phyloP scores from a whole-genome alignment of 2,113 vertebrate genomes.

The Muntiacus reevesi region DNA sequence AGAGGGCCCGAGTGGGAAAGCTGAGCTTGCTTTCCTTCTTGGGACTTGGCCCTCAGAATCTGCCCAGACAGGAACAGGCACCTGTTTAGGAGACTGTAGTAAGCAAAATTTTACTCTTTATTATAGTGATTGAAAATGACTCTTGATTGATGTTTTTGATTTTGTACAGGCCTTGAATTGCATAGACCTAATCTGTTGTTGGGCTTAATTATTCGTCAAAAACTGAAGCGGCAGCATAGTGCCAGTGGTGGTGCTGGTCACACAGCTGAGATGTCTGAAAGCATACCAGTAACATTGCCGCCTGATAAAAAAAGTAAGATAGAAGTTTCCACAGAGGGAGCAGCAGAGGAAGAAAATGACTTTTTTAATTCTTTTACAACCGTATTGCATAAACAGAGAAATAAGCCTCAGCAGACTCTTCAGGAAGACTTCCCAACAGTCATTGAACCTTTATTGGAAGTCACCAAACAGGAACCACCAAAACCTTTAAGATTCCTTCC shows the following conservation, averaged over 20 bases:
- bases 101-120: not conserved
- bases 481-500: slow-evolving; percentile 96
- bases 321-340: slow-evolving; percentile 79
- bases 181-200: slow-evolving; percentile 94
- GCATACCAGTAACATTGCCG: slow-evolving; percentile 75
- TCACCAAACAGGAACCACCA: slow-evolving; percentile 82
- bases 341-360: slow-evolving; percentile 87
- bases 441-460: slow-evolving; percentile 81
- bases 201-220: slow-evolving; percentile 95
- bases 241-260: slow-evolving; percentile 77
- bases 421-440: slow-evolving; percentile 75
- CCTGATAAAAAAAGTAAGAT: slow-evolving; percentile 88
- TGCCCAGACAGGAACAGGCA: not conserved
- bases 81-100: not conserved
- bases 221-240: slow-evolving; percentile 88
- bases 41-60: not conserved
- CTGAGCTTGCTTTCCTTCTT: not conserved
- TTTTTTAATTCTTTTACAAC: slow-evolving; percentile 90
- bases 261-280: slow-evolving; percentile 83
- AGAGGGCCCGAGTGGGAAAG: not conserved
- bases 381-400: slow-evolving; percentile 86
- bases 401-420: slow-evolving; percentile 82
- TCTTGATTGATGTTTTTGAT: slow-evolving; percentile 65
- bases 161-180: slow-evolving; percentile 91
- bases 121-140: not conserved